Conservation (phyloP, 2,888 invertebrate genomes). For the Oxycera nigricornis region DNA sequence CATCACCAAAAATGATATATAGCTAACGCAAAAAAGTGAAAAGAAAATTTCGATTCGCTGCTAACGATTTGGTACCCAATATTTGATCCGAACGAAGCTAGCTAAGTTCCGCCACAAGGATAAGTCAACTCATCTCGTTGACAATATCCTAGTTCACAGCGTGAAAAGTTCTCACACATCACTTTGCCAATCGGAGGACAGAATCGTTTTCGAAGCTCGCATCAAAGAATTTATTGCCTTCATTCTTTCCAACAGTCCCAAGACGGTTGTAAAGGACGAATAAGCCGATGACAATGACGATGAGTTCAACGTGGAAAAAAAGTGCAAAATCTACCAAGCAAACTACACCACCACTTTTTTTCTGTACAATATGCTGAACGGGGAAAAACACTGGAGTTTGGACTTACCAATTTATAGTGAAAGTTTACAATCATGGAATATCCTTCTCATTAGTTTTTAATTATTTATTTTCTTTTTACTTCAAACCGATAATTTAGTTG, state of each 20-base stretch:
- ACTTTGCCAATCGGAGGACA: slow-evolving; percentile 7
- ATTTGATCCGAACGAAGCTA: background rate
- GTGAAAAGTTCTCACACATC: slow-evolving; percentile 35
- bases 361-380: background rate
- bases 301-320: background rate
- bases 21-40: background rate
- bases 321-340: slow-evolving; percentile 27
- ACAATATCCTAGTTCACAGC: slow-evolving; percentile 19
- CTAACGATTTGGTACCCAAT: slow-evolving; percentile 16
- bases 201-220: slow-evolving; percentile 24
- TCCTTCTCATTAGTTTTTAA: background rate
- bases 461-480: background rate
- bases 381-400: background rate
- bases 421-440: background rate
- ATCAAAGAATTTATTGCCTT: slow-evolving; percentile 41
- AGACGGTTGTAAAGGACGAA: slow-evolving; percentile 32
- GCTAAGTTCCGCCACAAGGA: slow-evolving; percentile 18
- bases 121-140: slow-evolving; percentile 35
- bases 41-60: background rate
- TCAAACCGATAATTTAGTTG: no score
- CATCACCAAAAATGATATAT: slow-evolving; percentile 3
- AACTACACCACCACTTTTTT: slow-evolving; percentile 25
- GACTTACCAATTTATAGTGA: background rate
- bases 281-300: slow-evolving; percentile 4
- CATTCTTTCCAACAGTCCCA: slow-evolving; percentile 35